These are phyloP conservation scores for Rhizomys pruinosus DNA, from an alignment of 2,113 vertebrate genomes.

Conservation along the genomic window DNA sequence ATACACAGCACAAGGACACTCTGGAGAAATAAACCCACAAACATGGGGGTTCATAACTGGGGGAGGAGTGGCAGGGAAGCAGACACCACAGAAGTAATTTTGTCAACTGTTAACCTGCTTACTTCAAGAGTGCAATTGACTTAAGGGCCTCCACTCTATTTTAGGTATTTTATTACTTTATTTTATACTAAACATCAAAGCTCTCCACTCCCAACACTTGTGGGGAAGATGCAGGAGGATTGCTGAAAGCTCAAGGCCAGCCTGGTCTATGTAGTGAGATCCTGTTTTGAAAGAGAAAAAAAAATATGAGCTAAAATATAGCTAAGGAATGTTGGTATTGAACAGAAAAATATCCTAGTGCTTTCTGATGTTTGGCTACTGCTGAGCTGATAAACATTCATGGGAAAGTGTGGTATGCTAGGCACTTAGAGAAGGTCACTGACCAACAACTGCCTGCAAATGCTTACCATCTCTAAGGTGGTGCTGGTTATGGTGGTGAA, in stretches of 20 bases:
- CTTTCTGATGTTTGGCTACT: background rate
- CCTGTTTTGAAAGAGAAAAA: background rate
- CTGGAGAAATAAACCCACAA: background rate
- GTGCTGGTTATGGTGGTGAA: background rate
- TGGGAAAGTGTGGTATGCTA: background rate
- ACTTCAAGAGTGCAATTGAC: background rate
- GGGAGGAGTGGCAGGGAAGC: background rate
- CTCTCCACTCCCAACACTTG: background rate
- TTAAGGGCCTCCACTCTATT: background rate
- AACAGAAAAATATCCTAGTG: background rate
- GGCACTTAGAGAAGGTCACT: background rate
- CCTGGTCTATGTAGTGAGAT: background rate
- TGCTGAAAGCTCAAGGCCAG: background rate
- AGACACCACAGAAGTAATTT: background rate
- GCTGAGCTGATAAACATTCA: background rate
- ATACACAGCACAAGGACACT: background rate
- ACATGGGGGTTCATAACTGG: background rate
- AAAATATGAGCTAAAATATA: background rate
- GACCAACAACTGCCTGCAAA: background rate
- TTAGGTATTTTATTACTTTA: background rate
- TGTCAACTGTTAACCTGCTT: background rate
- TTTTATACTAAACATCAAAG: background rate
- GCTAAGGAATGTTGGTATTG: background rate
- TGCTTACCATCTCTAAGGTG: rapidly evolving
- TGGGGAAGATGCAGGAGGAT: background rate